These are phyloP conservation scores for Limnephilus auricula DNA, from an alignment of 2,888 invertebrate species.

Conservation along the genomic window DNA sequence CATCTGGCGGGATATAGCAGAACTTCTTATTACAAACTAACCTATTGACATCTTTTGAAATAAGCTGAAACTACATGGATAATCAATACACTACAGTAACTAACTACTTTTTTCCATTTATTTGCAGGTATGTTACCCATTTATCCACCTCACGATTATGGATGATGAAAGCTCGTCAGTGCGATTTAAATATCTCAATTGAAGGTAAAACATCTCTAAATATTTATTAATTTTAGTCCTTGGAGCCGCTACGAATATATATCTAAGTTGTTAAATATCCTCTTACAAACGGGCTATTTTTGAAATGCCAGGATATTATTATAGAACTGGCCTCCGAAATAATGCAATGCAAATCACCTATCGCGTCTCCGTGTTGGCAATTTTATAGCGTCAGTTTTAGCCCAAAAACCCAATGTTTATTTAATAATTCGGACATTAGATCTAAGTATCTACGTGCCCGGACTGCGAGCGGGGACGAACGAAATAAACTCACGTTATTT, in stretches of 20 bases:
- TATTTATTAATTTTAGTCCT: neutral
- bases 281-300: neutral
- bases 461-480: neutral
- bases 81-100: too few species aligned
- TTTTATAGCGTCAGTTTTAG: neutral
- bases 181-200: neutral
- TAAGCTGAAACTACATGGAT: too few species aligned
- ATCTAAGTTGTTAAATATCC: neutral
- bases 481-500: neutral
- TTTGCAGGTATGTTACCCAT: neutral
- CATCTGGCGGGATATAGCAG: too few species aligned
- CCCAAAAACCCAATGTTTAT: neutral
- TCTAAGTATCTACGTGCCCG: neutral
- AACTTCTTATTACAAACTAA: too few species aligned
- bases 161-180: neutral
- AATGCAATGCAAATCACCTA: conserved; percentile 2
- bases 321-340: neutral
- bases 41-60: too few species aligned
- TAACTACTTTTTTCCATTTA: neutral
- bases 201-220: neutral
- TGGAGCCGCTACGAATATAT: neutral
- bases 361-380: neutral
- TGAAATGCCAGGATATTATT: neutral
- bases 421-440: conserved; percentile 2
- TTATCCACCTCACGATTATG: neutral